Base-by-base conservation (phyloP, 2,113 vertebrate genomes). In the Gopherus evgoodei region DNA sequence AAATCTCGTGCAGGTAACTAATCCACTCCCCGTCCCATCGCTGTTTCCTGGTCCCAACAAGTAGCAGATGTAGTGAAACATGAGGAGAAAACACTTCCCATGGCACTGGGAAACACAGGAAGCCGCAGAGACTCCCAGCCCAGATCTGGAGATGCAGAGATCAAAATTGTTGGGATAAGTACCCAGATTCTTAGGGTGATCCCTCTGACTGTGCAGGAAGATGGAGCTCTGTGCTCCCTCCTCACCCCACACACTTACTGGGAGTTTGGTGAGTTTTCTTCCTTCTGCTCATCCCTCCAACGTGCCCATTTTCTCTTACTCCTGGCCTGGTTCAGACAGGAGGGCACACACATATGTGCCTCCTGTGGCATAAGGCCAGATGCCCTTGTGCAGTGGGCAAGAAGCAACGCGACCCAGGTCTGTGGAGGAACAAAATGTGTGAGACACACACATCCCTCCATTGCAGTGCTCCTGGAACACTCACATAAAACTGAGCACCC, bases 381-480 rank as follows among this genome's bases (percentile, higher is more conserved):
- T 3, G 0, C 38, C 62, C 27, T 0, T 1, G 14, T 44, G 21
- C 14, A 56, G 1, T 1, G 42, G 72, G 27, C 72, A 86, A 90
- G 5, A 5, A 12, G 27, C 81, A 72, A 44, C 1, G 0, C 44
- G 0, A 3, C 56, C 3, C 29, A 0, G 0, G 31, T 8, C 7
- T 3, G 0, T 29, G n/a, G 35, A 59, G 81, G 29, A 65, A 3
- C 75, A 79, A 82, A 1, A 0, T 4, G 11, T 11, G 3, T 3
- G 79, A 54, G 59, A 8, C 42, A 35, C 0, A 35, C 0, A 0
- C 72, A 14, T 19, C 59, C 56, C n/a, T 21, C 12, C 78, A 80
- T 16, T 52, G 53, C 35, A 19, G 1, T 0, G 0, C 4, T 59
- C 49, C 49, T 29, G 75, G 54, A 21, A 83, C 49, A 62, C 35